Conservation (phyloP, 2,888 invertebrate species). For the Unio delphinus region DNA sequence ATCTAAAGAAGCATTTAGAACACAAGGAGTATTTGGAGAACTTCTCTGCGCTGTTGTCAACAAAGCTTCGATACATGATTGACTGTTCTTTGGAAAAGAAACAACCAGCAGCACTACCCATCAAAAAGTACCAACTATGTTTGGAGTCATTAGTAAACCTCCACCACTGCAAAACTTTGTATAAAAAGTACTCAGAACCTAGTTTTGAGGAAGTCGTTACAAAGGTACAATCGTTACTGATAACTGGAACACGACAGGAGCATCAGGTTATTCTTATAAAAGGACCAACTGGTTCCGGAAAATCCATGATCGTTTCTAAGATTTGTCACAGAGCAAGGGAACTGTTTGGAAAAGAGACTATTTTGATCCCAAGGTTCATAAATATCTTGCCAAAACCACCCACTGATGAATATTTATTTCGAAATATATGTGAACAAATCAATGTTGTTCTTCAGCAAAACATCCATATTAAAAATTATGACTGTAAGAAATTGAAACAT, state of each 20-base stretch:
- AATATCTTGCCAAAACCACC: constrained; percentile 32
- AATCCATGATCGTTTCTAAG: constrained; percentile 29
- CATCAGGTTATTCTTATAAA: constrained; percentile 38
- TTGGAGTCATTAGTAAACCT: constrained; percentile 34
- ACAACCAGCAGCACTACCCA: constrained; percentile 9
- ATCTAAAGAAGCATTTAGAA: constrained; percentile 2
- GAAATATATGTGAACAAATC: constrained; percentile 34
- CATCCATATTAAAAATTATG: constrained; percentile 38
- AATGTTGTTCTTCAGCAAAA: constrained; percentile 36
- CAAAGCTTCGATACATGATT: constrained; percentile 10
- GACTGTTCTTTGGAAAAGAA: constrained; percentile 6
- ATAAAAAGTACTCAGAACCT: constrained; percentile 6
- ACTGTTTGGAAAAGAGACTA: constrained; percentile 39
- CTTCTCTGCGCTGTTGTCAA: constrained; percentile 22
- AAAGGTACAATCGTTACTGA: constrained; percentile 32
- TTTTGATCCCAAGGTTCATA: constrained; percentile 34
- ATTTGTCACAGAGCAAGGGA: constrained; percentile 31
- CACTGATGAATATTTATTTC: constrained; percentile 28
- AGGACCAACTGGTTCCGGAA: constrained; percentile 31
- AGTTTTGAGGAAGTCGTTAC: constrained; percentile 24
- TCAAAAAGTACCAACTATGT: constrained; percentile 4
- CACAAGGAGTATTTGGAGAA: constrained; percentile 37
- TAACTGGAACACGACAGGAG: constrained; percentile 29
- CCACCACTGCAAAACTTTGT: constrained; percentile 26
- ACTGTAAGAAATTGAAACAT: constrained; percentile 29